These are phyloP conservation scores for Timandra comae DNA, from an alignment of 2,888 invertebrate genomes.

Conservation along the genomic window DNA sequence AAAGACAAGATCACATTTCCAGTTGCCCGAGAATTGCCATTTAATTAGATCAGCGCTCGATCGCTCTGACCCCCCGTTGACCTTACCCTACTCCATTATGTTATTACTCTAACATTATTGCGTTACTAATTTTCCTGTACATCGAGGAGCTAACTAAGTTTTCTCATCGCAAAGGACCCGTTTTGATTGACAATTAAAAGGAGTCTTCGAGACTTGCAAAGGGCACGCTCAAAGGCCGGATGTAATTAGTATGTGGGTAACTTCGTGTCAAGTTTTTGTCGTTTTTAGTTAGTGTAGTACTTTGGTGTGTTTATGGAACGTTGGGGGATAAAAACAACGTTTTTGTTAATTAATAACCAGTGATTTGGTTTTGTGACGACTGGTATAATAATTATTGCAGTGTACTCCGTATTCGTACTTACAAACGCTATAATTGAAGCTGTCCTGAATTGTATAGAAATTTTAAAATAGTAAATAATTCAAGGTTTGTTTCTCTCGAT, in stretches of 20 bases:
- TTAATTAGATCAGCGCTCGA: constrained; percentile 57
- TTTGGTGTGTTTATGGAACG: too few species aligned
- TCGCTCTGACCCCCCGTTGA: constrained; percentile 50
- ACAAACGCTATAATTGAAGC: too few species aligned
- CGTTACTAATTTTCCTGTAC: constrained; percentile 73
- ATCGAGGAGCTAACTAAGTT: constrained; percentile 69
- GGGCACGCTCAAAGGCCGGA: constrained; percentile 60
- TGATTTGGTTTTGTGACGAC: too few species aligned
- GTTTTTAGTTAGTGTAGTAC: too few species aligned
- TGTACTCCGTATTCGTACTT: too few species aligned
- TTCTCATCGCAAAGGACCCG: constrained; percentile 56
- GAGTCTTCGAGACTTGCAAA: constrained; percentile 45
- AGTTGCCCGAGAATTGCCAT: constrained; percentile 46
- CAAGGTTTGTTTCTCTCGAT: too few species aligned
- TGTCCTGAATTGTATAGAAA: too few species aligned
- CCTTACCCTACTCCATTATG: constrained; percentile 62
- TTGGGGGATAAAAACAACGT: too few species aligned
- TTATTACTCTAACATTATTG: constrained; percentile 68
- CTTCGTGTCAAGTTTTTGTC: constrained; percentile 28
- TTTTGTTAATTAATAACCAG: too few species aligned
- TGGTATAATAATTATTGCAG: too few species aligned
- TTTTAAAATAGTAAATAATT: too few species aligned
- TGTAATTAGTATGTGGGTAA: constrained; percentile 61
- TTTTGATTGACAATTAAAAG: constrained; percentile 72
- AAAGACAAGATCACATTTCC: constrained; percentile 46